Base-by-base conservation (phyloP, 2,888 invertebrate species). In the Leptinotarsa rubiginosa region DNA sequence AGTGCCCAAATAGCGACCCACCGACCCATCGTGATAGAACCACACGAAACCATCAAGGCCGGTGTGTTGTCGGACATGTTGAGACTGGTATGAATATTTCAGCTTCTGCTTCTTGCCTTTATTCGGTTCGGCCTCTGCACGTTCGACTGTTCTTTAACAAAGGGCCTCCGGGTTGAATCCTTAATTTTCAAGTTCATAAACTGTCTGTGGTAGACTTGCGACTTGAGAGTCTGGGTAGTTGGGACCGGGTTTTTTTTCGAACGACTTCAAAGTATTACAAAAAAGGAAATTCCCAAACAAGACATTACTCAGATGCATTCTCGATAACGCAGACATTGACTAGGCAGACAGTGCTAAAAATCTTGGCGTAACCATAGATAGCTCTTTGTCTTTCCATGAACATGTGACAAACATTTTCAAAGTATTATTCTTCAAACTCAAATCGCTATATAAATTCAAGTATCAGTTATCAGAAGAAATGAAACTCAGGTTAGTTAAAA, bases 1-100 rank as follows among this genome's bases (percentile, higher is more conserved):
- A 66, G 50, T 65, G 66, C 66, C 71, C 65, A 71, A 66, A 69
- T 22, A 59, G 47, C 20, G 31, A 22, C 18, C 31, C 10, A 41
- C 15, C 62, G 62, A 62, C 62, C 31, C 54, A 67, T 67, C 62
- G 31, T 12, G 41, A 62, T 62, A n/a, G 62, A 10, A 62, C 62
- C 62, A 62, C 62, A 62, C 62, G 31, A 62, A 62, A 62, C 31
- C 41, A 59, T 67, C 62, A 52, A 49, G 49, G 49, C 68, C 64
- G 68, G 50, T 72, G 54, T 68, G 72, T 68, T 72, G 72, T 72
- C 68, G 52, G 68, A 72, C 72, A 68, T 72, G 72, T 72, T 68
- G 52, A 52, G 64, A 68, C 68, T 72, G 52, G 72, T 68, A 72
- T 49, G 72, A 64, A 72, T 68, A 68, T 67, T 52, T 41, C 59